phyloP scores from a whole-genome alignment of 2,113 vertebrate species.

The Oncorhynchus gorbuscha region DNA sequence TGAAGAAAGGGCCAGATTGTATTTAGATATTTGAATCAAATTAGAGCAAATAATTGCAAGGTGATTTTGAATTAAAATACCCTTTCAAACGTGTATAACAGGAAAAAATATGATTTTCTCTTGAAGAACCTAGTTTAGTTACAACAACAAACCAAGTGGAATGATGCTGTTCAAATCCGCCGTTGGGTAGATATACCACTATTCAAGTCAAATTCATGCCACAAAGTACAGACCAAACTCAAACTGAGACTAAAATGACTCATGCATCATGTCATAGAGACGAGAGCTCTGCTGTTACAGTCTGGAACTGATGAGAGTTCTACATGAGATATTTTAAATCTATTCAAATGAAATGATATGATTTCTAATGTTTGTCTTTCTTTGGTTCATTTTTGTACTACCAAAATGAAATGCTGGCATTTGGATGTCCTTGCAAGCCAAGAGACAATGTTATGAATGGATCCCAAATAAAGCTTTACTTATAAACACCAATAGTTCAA shows the following conservation, averaged over 20 bases:
- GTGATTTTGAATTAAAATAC: no score
- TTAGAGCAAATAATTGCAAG: no score
- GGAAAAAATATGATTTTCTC: no score
- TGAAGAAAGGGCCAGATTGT: no score
- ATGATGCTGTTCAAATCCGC: neutral
- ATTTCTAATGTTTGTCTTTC: neutral
- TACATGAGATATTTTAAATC: neutral
- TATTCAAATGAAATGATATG: neutral
- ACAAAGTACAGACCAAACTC: neutral
- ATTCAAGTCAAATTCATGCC: no score
- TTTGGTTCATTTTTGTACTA: neutral
- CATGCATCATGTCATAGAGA: neutral
- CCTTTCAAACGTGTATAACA: no score
- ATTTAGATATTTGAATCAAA: no score
- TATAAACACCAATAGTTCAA: neutral
- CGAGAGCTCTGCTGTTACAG: neutral
- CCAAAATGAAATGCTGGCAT: constrained; percentile 1
- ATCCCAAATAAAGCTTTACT: neutral
- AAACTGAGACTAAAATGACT: neutral
- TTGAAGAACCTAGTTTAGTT: no score
- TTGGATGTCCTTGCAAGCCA: constrained; percentile 1
- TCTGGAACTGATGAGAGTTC: neutral
- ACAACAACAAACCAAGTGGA: neutral
- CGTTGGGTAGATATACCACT: neutral
- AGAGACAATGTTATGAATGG: neutral